Percentiles rank a stretch among this genome's conserved stretches.
These are phyloP conservation scores for Philopotamus ludificatus DNA, from an alignment of 1,140 invertebrate genomes.

Conservation along the genomic window DNA sequence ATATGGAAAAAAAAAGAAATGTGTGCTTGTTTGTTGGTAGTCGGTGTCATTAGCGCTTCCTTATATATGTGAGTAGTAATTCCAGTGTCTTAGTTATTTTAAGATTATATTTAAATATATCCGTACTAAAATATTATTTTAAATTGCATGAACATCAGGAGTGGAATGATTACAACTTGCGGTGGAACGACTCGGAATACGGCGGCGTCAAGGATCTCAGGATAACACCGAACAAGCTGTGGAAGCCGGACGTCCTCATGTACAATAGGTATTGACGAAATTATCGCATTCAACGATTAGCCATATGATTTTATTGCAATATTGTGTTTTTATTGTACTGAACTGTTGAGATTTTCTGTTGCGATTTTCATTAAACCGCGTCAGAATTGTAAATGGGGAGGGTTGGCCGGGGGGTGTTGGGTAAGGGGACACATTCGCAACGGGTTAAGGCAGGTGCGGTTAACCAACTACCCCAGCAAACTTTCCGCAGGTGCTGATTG, in stretches of 20 bases:
- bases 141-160: conserved; percentile 63
- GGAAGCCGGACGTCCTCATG: conserved; percentile 98
- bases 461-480: background rate
- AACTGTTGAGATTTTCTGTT: background rate
- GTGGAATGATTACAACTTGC: conserved; percentile 96
- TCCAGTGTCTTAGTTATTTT: conserved; percentile 36
- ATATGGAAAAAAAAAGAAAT: too few species aligned
- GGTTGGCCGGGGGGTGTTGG: background rate
- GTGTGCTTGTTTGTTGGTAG: conserved; percentile 41
- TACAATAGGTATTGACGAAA: conserved; percentile 88
- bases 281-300: background rate
- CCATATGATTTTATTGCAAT: background rate
- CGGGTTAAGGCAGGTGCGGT: background rate
- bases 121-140: conserved; percentile 48
- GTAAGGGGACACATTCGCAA: background rate
- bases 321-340: background rate
- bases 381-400: background rate
- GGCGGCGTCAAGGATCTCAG: conserved; percentile 90
- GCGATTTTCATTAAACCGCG: background rate
- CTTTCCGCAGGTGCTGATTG: background rate
- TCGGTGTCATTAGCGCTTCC: conserved; percentile 42
- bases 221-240: conserved; percentile 92
- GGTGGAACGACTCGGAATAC: conserved; percentile 93
- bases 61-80: conserved; percentile 37
- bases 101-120: conserved; percentile 52